Base-by-base conservation (phyloP, 2,888 invertebrate genomes). In the Tetramorium bicarinatum region DNA sequence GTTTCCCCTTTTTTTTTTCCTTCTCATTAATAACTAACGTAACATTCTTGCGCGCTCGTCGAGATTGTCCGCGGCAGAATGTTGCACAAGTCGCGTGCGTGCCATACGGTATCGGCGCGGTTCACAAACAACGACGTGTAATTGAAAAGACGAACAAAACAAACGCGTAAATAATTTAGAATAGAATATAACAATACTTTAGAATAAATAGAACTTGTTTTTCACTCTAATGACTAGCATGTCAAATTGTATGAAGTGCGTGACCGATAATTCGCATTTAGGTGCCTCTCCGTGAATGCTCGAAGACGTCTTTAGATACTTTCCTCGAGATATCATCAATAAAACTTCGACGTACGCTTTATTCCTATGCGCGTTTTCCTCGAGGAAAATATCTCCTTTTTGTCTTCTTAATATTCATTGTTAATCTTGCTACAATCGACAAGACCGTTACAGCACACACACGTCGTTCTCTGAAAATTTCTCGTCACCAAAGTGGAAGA, bases 141-240 rank as follows among this genome's bases (percentile, higher is more conserved):
- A 47, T 18, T 21, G 25, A 34, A 47, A 79, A 34, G n/a, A 3
- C 15, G 52, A 64, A 8, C 38, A 21, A 76, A 6, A 34, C 29
- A 34, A 34, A 4, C 29, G 29, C 29, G 4, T 34, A 34, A 34
- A 34, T 34, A 34, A 34, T 34, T 34, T 34, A 34, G 29, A 34
- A 34, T 34, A 34, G 59, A 6, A 6, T 75, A 49, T 21, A 18
- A n/a, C 25, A 56, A 67, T 47, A 15, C 21, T 77, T 49, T n/a
- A 21, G 6, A 67, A 79, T 79, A 61, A 59, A 77, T 54, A 66
- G 13, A 77, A 66, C 8, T 11, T 47, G 9, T 77, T 76, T 61
- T 77, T 77, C 77, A 71, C 47, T 79, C 47, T 79, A 79, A 79
- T 79, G 79, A 79, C 79, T 79, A 79, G 79, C 69, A 18, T 69